These are phyloP conservation scores for Bolinopsis microptera DNA, from an alignment of 37 sponge, comb jelly and placozoan species.

Conservation along the genomic window DNA sequence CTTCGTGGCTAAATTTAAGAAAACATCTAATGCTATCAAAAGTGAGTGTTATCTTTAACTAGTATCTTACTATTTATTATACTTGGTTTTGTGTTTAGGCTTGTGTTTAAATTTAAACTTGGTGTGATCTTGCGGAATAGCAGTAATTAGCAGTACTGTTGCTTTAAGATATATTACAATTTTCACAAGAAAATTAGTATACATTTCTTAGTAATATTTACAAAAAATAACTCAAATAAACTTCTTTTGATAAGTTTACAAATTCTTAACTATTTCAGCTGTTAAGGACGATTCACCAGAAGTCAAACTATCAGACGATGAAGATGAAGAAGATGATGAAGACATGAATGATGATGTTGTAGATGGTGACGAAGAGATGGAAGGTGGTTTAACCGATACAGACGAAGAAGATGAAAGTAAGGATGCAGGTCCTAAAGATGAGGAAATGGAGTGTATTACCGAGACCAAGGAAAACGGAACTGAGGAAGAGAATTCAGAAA, in stretches of 20 bases:
- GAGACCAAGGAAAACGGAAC: background rate
- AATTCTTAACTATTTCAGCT: background rate
- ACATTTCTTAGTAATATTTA: too few species aligned
- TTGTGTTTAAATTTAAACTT: background rate
- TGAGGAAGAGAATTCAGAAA: background rate
- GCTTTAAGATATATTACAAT: too few species aligned
- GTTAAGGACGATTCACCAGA: background rate
- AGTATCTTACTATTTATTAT: background rate
- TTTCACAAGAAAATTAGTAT: too few species aligned
- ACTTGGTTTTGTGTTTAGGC: background rate
- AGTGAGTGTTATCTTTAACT: conserved; percentile 25
- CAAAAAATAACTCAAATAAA: too few species aligned
- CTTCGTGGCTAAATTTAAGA: conserved; percentile 95
- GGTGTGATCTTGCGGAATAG: background rate
- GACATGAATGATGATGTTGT: background rate
- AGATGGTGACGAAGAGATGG: background rate
- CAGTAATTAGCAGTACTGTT: too few species aligned
- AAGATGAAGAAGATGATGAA: conserved; percentile 6
- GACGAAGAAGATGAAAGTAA: background rate
- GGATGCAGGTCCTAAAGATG: too few species aligned
- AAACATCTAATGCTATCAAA: conserved; percentile 67
- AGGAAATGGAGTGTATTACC: background rate
- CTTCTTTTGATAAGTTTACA: background rate
- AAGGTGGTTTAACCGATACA: background rate
- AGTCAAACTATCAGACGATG: background rate